Base-by-base conservation (phyloP, 2,797 vertebrate species). In the Coendou prehensilis region DNA sequence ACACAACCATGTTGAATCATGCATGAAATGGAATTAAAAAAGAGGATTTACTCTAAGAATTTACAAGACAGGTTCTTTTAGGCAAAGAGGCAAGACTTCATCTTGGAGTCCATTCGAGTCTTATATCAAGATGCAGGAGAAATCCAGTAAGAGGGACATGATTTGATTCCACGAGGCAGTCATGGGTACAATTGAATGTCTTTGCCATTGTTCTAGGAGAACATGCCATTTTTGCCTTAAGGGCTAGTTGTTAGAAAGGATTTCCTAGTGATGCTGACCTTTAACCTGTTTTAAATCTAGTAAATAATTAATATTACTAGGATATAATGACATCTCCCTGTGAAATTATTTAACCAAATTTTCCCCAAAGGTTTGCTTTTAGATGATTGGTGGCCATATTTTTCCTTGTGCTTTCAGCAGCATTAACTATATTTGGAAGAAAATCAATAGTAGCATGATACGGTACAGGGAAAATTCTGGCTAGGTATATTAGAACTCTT, bases 141-240 rank as follows among this genome's bases (percentile, higher is more conserved):
- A 80, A 97, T 80, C 57, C 76, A 59, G 52, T 84, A 57, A 83
- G 67, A 98, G 80, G 80, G 75, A 97, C 97, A 96, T 5, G 0
- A 63, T 90, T 73, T 80, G 0, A 63, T 87, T 79, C 94, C 61
- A 80, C 50, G 64, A 75, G 45, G 95, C 97, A 98, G 98, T 97
- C 98, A 96, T 86, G 95, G 98, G 98, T 86, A 98, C 96, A 97
- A 94, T 78, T 97, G 96, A 98, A 89, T 80, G 93, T 86, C 96
- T 94, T 59, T 79, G 61, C 95, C 84, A 85, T 26, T 93, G 30
- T 61, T 96, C 54, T 10, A 37, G 59, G 23, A 88, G 28, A 81
- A 82, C 5, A 26, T 0, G 26, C 11, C 10, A 54, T n/a, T 75
- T 82, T 61, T 82, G 71, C 50, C 52, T 8, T 10, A 14, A 88